These are phyloP conservation scores for Vultur gryphus DNA, from an alignment of 2,797 vertebrate genomes.

Conservation along the genomic window DNA sequence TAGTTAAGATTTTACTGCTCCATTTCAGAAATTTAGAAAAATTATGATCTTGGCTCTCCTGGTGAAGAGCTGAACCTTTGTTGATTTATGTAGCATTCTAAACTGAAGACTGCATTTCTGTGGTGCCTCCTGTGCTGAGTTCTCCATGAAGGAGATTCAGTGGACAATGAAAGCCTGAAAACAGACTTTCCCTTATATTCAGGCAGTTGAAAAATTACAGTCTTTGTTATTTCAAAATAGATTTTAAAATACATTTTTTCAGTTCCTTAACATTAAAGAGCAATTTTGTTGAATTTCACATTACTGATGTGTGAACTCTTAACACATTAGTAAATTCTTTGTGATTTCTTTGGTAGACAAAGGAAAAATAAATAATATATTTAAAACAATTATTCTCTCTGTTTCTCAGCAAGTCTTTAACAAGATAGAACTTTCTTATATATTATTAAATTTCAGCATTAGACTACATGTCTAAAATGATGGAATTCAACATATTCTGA, in stretches of 20 bases:
- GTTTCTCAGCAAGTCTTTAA: background rate
- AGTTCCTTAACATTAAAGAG: background rate
- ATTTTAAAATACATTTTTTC: background rate
- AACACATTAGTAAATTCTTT: background rate
- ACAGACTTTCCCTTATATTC: background rate
- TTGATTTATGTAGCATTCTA: background rate
- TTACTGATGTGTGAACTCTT: background rate
- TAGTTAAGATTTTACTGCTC: background rate
- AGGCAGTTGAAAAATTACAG: background rate
- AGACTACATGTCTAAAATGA: background rate
- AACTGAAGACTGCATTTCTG: background rate
- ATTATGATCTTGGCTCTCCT: background rate
- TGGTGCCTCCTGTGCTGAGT: background rate
- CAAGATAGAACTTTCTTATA: background rate
- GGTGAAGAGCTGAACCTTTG: background rate
- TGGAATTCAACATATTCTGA: background rate
- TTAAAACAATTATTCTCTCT: background rate
- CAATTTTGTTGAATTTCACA: background rate
- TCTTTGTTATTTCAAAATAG: background rate
- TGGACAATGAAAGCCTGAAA: background rate
- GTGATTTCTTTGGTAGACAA: background rate
- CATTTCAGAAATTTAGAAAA: background rate
- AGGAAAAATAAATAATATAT: background rate
- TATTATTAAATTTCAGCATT: background rate
- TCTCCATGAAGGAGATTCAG: background rate